Percentiles rank a stretch among this genome's conserved stretches.
phyloP scores from a whole-genome alignment of 2,888 invertebrate species.

The Chrysolina haemoptera region DNA sequence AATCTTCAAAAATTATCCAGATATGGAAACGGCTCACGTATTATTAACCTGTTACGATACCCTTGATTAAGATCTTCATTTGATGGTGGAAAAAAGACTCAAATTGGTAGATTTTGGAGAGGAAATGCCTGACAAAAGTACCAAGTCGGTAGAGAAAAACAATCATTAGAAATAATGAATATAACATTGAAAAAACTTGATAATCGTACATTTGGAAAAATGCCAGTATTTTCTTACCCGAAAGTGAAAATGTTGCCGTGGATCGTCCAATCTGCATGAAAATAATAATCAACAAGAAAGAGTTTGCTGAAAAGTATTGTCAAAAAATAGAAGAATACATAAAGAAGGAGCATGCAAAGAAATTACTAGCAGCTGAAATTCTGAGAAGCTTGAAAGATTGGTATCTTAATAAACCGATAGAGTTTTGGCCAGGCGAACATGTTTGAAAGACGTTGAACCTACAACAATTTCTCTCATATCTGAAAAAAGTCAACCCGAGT shows the following conservation, averaged over 20 bases:
- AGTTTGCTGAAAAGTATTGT: conserved; percentile 34
- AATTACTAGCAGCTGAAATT: not conserved
- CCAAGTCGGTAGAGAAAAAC: not conserved
- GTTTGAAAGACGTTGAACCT: too few relatives aligned
- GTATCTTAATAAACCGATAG: too few relatives aligned
- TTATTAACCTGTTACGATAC: not conserved
- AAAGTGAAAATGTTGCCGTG: not conserved
- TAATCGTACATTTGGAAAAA: not conserved
- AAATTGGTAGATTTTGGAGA: conserved; percentile 6
- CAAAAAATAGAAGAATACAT: conserved; percentile 3
- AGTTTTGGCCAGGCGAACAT: too few relatives aligned
- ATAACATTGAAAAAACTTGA: not conserved
- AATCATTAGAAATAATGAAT: not conserved
- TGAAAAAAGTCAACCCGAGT: too few relatives aligned
- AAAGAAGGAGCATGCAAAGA: not conserved
- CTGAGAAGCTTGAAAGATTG: not conserved
- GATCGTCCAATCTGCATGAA: not conserved
- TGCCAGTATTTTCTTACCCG: not conserved
- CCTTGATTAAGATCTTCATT: conserved; percentile 2
- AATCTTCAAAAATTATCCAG: not conserved
- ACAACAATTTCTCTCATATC: too few relatives aligned
- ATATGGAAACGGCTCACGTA: too few relatives aligned
- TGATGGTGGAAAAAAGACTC: not conserved
- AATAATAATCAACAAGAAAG: not conserved
- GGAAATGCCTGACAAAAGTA: not conserved